Base-by-base conservation (phyloP, 2,888 invertebrate species). In the Yponomeuta plumbellus region DNA sequence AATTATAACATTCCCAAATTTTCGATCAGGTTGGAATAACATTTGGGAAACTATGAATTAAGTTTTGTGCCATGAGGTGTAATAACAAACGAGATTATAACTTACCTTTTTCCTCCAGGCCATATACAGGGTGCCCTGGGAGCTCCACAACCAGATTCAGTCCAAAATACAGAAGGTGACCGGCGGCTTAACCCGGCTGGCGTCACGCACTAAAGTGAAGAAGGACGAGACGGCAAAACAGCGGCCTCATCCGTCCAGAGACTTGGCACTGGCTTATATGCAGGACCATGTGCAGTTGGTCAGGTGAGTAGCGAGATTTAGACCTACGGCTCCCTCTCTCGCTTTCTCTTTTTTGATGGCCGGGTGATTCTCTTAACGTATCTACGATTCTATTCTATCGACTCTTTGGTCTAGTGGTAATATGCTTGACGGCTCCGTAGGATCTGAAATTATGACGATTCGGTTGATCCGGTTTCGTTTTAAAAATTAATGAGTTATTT, bases 141-240 rank as follows among this genome's bases (percentile, higher is more conserved):
- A 98, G 84, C 92, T 98, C 21, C 98, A 98, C 80, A 97, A 97
- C 80, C 98, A 99, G 83, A 97, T 99, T 66, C 98, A 98, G 80
- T 97, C 97, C 77, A 98, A 98, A 92, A 97, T 99, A 71, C 98
- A 98, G 83, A 98, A 98, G 84, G 94, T 94, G 5, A 98, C 98
- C 0, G 98, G 98, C 2, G 98, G 98, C 0, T 90, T 99, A 67
- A 96, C 97, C 0, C 93, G 98, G 26, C 91, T 99, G 63, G 98
- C 98, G 0, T 97, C 97, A 63, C 92, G 98, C 64, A 96, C 95
- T 0, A 97, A 97, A 84, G 96, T 96, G 4, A 95, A 96, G 79
- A 96, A 97, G 77, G 97, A 97, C 70, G 97, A 97, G 70, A 94
- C 95, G 0, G 92, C 94, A 0, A 94, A 94, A 69, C 92, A 93